phyloP scores from a whole-genome alignment of 2,797 vertebrate genomes.

The Ptychadena robeensis region DNA sequence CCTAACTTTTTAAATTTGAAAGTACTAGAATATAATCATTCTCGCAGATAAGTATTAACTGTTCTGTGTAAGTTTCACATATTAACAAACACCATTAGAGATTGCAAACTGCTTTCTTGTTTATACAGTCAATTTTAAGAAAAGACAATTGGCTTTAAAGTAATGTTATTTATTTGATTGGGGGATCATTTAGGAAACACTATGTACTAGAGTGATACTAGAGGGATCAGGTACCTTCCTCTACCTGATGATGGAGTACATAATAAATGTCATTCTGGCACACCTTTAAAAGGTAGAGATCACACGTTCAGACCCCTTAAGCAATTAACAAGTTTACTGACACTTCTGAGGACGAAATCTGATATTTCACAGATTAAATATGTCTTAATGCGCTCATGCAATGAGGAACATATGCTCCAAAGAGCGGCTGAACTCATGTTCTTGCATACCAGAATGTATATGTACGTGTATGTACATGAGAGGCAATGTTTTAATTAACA shows the following conservation, averaged over 20 bases:
- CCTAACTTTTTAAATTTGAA: too few relatives aligned
- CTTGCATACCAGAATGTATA: conserved; percentile 35
- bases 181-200: background rate
- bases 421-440: conserved; percentile 22
- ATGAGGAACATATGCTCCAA: conserved; percentile 8
- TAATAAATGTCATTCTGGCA: too few relatives aligned
- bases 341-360: conserved; percentile 14
- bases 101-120: background rate
- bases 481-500: conserved; percentile 55
- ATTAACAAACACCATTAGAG: background rate
- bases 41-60: too few relatives aligned
- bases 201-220: too few relatives aligned
- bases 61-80: background rate
- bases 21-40: too few relatives aligned
- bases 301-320: background rate
- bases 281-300: conserved; percentile 1
- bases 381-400: conserved; percentile 14
- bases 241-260: too few relatives aligned
- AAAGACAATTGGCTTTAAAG: background rate
- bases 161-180: background rate
- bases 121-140: background rate
- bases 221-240: too few relatives aligned
- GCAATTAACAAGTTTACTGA: conserved; percentile 8
- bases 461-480: conserved; percentile 50
- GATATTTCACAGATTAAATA: conserved; percentile 47